Evolutionary conservation across 2,797 vertebrate species (phyloP).

Genomic region (Coccyzus lansbergi): DNA sequence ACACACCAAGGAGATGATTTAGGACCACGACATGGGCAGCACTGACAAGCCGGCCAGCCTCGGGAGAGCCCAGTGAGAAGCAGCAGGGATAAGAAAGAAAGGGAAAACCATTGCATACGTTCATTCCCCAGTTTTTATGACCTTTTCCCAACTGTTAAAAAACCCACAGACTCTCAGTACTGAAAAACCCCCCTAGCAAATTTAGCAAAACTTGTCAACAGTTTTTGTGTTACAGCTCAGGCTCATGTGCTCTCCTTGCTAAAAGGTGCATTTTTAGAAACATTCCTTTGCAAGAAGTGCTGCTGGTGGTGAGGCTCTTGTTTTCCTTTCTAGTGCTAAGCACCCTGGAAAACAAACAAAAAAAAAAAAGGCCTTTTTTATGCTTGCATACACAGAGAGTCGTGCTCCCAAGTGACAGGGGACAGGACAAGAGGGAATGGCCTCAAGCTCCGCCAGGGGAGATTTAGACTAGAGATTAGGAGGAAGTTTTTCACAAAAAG

Average conservation of each 20-base stretch:
- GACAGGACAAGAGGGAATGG: too few species aligned
- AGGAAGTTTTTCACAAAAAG: too few species aligned
- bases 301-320: not conserved
- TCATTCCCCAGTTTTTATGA: not conserved
- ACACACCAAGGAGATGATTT: not conserved
- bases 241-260: not conserved
- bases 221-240: not conserved
- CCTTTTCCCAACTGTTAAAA: not conserved
- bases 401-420: too few species aligned
- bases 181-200: not conserved
- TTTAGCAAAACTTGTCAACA: slow-evolving; percentile 9
- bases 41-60: not conserved
- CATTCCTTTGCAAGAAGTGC: not conserved
- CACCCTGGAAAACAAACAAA: not conserved
- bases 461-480: too few species aligned
- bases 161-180: not conserved
- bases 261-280: slow-evolving; percentile 14
- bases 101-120: not conserved
- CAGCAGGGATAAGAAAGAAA: not conserved
- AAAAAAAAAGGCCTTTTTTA: slow-evolving; percentile 10
- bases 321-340: not conserved
- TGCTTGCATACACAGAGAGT: not conserved
- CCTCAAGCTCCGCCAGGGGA: too few species aligned
- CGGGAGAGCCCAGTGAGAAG: not conserved
- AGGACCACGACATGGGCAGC: not conserved